Evolutionary conservation across 2,797 vertebrate genomes (phyloP), one percentile per base, ranked within the genome.

Genomic region (Fundulus diaphanus): DNA sequence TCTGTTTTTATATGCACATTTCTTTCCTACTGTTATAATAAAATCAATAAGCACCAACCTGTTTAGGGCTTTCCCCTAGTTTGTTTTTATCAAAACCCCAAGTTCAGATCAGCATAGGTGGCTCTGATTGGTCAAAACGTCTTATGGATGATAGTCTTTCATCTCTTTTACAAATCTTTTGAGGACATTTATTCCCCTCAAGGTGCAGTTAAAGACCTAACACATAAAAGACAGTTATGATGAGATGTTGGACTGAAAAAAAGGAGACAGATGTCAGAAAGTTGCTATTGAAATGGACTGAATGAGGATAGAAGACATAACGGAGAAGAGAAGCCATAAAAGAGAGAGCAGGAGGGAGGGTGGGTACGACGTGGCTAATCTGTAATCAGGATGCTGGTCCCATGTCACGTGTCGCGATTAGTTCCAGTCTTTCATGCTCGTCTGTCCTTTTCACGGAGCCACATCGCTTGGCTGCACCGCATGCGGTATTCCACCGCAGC

Each of bases 361-460:
- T 35, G 68, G 72, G 35, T 44, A 57, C 9, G 35, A 87, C 71
- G 83, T 72, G 77, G 80, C 85, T 93, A 92, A 94, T 92, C 92
- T 91, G 81, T 90, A 91, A 94, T 93, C 89, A 90, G 89, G 86
- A 93, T 92, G 90, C 91, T 70, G 42, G 87, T 82, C 81, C 80
- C 73, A 65, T 80, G 79, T 87, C 88, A 79, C 76, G 84, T 87
- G 84, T 84, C 83, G 68, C 87, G 89, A 93, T 93, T 92, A 88
- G 91, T 92, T 93, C 92, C 88, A 84, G 89, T 29, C 85, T 88
- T 92, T 92, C 85, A 89, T 77, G 85, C 88, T 86, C 51, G 68
- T 85, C 86, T 83, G 79, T 82, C 52, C 84, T 81, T 88, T 88
- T 92, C 84, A 87, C 51, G 81, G 80, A 77, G 85, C 79, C 65